Conservation (phyloP, 2,113 vertebrate genomes). For the Geococcyx californianus region DNA sequence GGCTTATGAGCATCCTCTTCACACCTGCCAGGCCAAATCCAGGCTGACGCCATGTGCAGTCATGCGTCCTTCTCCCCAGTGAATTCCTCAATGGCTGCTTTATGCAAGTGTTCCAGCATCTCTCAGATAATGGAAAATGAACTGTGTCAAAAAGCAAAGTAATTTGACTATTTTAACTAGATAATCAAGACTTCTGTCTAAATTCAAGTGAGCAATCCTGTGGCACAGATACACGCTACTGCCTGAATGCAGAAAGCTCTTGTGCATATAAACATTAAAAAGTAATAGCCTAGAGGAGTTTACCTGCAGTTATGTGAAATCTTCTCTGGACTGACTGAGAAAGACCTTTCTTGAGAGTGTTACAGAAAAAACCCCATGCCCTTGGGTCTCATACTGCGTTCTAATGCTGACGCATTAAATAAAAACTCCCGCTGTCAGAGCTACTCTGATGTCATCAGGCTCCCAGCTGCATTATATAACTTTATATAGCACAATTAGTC, state of each 20-base stretch:
- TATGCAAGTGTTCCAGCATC: neutral
- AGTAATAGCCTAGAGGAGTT: neutral
- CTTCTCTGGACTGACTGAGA: neutral
- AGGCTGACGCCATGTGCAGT: neutral
- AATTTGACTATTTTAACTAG: neutral
- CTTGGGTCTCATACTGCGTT: constrained; percentile 13
- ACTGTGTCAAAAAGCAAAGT: neutral
- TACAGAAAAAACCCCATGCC: neutral
- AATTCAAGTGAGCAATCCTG: neutral
- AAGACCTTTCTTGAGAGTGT: neutral
- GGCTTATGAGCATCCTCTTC: neutral
- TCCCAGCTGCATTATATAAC: constrained; percentile 60
- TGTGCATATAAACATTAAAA: neutral
- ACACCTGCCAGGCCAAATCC: neutral
- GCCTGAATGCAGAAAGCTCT: neutral
- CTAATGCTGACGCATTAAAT: constrained; percentile 27
- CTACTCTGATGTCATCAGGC: constrained; percentile 49
- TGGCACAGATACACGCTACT: neutral
- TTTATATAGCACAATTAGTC: constrained; percentile 65
- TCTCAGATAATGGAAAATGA: neutral
- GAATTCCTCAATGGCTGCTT: neutral
- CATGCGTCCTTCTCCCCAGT: neutral
- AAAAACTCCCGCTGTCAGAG: constrained; percentile 1
- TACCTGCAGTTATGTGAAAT: neutral
- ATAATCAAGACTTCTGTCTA: neutral